Conservation (phyloP, 2,113 vertebrate genomes). For the Speoplatyrhinus poulsoni region DNA sequence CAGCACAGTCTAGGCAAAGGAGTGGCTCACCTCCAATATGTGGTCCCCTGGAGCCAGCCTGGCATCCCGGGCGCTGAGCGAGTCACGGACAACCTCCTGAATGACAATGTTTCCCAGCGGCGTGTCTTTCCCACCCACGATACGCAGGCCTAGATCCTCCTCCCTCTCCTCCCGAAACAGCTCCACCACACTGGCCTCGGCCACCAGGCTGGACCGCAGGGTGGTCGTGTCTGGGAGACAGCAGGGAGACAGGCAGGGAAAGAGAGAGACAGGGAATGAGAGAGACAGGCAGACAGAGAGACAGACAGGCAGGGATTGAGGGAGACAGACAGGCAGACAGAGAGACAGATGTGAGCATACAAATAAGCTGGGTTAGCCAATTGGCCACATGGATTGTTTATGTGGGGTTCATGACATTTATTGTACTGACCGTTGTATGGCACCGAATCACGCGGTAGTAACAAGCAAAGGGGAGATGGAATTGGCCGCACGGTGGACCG, state of each 20-base stretch:
- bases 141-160: conserved; percentile 86
- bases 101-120: conserved; percentile 90
- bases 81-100: conserved; percentile 86
- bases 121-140: conserved; percentile 91
- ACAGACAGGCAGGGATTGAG: too few species aligned
- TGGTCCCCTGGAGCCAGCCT: conserved; percentile 90
- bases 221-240: conserved; percentile 77
- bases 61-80: conserved; percentile 80
- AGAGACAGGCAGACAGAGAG: too few species aligned
- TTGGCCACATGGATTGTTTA: too few species aligned
- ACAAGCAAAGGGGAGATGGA: too few species aligned
- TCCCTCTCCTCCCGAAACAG: conserved; percentile 82
- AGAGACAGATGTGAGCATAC: too few species aligned
- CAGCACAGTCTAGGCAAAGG: not conserved
- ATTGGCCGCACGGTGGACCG: too few species aligned
- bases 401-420: too few species aligned
- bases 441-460: too few species aligned
- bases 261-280: too few species aligned
- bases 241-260: not conserved
- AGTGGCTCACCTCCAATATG: conserved; percentile 83
- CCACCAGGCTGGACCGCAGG: conserved; percentile 84
- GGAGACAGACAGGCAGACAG: too few species aligned
- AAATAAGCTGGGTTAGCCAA: too few species aligned
- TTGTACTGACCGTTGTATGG: too few species aligned
- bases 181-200: conserved; percentile 84